These are phyloP conservation scores for Gallinago jamesoni DNA, from an alignment of 2,113 vertebrate genomes.

Conservation along the genomic window DNA sequence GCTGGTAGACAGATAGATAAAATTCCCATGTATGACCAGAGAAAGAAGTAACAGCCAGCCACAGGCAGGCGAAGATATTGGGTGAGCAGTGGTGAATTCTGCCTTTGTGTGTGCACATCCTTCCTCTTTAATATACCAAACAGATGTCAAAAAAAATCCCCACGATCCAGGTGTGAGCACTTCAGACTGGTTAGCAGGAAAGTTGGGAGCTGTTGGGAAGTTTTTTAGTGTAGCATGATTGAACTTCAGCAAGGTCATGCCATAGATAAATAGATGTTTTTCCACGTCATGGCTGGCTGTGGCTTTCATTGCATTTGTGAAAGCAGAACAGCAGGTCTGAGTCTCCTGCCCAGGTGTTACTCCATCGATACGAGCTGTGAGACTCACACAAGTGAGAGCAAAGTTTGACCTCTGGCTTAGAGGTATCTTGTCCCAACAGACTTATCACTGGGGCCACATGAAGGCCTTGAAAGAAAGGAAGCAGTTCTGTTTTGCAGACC, in stretches of 20 bases:
- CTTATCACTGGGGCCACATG: neutral
- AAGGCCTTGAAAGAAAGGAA: slow-evolving; percentile 47
- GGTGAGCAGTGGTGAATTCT: neutral
- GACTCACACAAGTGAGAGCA: neutral
- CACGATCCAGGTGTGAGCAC: neutral
- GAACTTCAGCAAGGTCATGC: neutral
- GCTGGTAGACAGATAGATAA: neutral
- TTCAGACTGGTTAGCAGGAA: neutral
- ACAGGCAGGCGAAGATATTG: neutral
- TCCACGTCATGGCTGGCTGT: neutral
- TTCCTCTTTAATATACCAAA: neutral
- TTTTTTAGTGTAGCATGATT: neutral
- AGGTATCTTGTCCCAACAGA: slow-evolving; percentile 44
- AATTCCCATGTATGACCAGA: neutral
- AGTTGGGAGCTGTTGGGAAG: neutral
- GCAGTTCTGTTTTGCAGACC: neutral
- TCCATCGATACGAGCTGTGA: neutral
- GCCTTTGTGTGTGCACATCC: neutral
- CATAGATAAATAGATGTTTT: neutral
- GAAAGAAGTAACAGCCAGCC: neutral
- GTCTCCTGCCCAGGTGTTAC: neutral
- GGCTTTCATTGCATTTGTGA: neutral
- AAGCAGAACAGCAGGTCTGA: neutral
- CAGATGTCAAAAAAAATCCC: neutral
- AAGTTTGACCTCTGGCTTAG: slow-evolving; percentile 17